phyloP scores from a whole-genome alignment of 2,113 vertebrate species.

The Polypterus senegalus region DNA sequence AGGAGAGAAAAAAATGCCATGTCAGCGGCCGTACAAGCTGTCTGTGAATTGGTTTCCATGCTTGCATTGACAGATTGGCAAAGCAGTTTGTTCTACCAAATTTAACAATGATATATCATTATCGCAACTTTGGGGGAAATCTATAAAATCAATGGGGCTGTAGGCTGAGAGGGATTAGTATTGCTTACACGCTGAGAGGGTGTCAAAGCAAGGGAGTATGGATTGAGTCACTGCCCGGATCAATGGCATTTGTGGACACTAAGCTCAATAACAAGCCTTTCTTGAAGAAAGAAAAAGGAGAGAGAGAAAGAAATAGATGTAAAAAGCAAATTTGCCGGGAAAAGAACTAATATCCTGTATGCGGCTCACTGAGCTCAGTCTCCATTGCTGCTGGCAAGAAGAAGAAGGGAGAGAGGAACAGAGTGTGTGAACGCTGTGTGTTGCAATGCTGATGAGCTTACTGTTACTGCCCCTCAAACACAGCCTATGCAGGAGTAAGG shows the following conservation, averaged over 20 bases:
- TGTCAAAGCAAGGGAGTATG: conserved; percentile 90
- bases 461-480: too few species aligned
- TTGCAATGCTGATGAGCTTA: too few species aligned
- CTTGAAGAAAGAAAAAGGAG: conserved; percentile 61
- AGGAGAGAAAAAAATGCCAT: conserved; percentile 23
- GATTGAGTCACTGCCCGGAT: conserved; percentile 96
- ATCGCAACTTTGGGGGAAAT: conserved; percentile 99
- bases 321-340: conserved; percentile 98
- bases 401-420: conserved; percentile 8
- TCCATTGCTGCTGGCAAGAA: conserved; percentile 9
- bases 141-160: conserved; percentile 98
- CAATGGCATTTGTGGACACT: conserved; percentile 99
- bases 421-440: neutral
- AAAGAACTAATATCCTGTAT: conserved; percentile 91
- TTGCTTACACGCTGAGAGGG: conserved; percentile 86
- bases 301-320: conserved; percentile 91
- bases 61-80: conserved; percentile 87
- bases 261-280: conserved; percentile 98
- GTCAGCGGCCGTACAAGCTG: conserved; percentile 36
- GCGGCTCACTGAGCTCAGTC: conserved; percentile 47
- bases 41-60: conserved; percentile 72
- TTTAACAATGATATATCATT: conserved; percentile 99
- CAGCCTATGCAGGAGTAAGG: too few species aligned
- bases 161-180: conserved; percentile 96
- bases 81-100: conserved; percentile 99